Evolutionary conservation across 1,140 invertebrate genomes (phyloP).

Genomic region (Calliopsis andreniformis): DNA sequence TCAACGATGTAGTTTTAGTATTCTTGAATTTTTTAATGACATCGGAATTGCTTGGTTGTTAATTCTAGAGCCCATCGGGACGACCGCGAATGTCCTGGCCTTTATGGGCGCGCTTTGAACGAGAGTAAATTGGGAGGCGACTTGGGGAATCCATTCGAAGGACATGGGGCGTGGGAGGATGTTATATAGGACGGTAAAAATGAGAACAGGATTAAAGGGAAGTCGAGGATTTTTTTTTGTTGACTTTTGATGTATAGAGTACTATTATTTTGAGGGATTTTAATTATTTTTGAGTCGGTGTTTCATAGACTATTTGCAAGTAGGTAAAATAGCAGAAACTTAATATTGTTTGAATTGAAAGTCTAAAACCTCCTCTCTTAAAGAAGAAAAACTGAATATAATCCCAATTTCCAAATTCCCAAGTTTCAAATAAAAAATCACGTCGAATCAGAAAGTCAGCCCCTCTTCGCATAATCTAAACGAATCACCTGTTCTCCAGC

Average conservation of each 20-base stretch:
- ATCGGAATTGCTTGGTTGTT: slow-evolving; percentile 8
- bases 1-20: not conserved
- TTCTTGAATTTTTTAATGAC: slow-evolving; percentile 38
- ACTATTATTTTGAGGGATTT: too few relatives aligned
- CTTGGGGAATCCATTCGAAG: not conserved
- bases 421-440: too few relatives aligned
- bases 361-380: too few relatives aligned
- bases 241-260: too few relatives aligned
- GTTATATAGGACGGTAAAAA: not conserved
- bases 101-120: not conserved
- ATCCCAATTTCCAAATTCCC: not conserved
- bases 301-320: too few relatives aligned
- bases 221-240: not conserved
- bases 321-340: too few relatives aligned
- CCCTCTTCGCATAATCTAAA: not conserved
- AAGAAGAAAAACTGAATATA: too few relatives aligned
- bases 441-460: not conserved
- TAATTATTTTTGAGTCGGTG: too few relatives aligned
- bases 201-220: not conserved
- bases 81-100: not conserved
- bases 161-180: not conserved
- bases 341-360: too few relatives aligned
- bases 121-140: not conserved
- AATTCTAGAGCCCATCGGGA: not conserved
- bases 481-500: slow-evolving; percentile 7